phyloP scores from a whole-genome alignment of 1,140 invertebrate genomes.

The Drosophila varians region DNA sequence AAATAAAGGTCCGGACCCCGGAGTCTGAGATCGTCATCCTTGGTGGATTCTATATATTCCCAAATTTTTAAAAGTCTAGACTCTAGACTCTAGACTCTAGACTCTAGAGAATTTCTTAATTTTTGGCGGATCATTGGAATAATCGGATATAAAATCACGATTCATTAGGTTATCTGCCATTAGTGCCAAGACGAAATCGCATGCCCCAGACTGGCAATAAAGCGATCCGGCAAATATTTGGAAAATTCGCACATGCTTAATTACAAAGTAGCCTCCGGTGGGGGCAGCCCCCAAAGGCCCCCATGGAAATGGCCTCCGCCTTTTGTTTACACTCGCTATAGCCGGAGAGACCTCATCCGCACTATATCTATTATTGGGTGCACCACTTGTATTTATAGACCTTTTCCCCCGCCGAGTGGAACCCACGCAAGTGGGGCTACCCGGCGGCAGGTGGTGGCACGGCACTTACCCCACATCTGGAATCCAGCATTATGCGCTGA shows the following conservation, averaged over 20 bases:
- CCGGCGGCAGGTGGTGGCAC: background rate
- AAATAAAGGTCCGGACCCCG: conserved; percentile 38
- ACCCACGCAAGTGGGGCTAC: conserved; percentile 9
- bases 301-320: conserved; percentile 4
- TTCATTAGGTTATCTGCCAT: conserved; percentile 31
- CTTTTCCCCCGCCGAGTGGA: background rate
- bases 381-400: conserved; percentile 54
- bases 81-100: no score
- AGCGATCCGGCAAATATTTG: conserved; percentile 23
- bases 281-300: background rate
- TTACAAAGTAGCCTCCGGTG: conserved; percentile 2
- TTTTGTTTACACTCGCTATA: conserved; percentile 48
- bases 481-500: conserved; percentile 62
- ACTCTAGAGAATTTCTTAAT: background rate
- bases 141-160: conserved; percentile 33
- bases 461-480: conserved; percentile 77
- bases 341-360: conserved; percentile 13
- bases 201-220: conserved; percentile 14
- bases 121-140: background rate
- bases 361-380: conserved; percentile 55
- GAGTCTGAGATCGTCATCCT: conserved; percentile 13
- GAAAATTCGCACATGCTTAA: conserved; percentile 36
- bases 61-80: no score
- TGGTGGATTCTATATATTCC: background rate
- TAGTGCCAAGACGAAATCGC: conserved; percentile 15